A percentile compares a stretch with the other conserved stretches of the same genome.
Conservation (phyloP, 2,113 vertebrate genomes). For the Limnothrissa miodon region DNA sequence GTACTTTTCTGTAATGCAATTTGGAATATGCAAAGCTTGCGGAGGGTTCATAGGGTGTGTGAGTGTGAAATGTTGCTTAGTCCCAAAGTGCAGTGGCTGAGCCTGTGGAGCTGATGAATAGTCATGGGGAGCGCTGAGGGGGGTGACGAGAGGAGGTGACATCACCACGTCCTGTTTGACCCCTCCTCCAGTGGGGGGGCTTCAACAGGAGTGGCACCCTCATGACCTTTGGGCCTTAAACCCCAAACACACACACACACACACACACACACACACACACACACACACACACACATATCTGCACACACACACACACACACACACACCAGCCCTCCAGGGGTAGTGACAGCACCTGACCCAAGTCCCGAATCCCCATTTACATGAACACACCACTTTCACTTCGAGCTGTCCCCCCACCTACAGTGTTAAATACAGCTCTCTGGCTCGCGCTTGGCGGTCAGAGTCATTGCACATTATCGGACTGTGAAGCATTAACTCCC, state of each 20-base stretch:
- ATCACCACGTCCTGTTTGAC: constrained; percentile 6
- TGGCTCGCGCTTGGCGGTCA: background rate
- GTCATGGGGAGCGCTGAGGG: constrained; percentile 9
- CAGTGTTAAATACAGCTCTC: constrained; percentile 6
- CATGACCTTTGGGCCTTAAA: background rate
- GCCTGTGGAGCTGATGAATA: constrained; percentile 9
- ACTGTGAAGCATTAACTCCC: constrained; percentile 6
- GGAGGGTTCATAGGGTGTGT: background rate
- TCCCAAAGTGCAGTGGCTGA: background rate
- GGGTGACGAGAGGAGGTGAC: constrained; percentile 6
- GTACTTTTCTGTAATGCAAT: background rate
- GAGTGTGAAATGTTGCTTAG: background rate
- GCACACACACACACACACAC: background rate
- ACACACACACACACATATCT: background rate
- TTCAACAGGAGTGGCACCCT: background rate
- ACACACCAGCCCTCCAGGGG: background rate
- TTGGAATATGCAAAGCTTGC: background rate
- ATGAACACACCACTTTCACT: background rate
- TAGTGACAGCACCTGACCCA: constrained; percentile 6
- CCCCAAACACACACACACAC: background rate
- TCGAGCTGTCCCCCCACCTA: background rate
- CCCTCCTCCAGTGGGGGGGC: background rate
- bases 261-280: background rate
- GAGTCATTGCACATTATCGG: background rate
- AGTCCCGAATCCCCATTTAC: constrained; percentile 1